phyloP scores from a whole-genome alignment of 1,140 invertebrate genomes.

The Drosophila aff. region DNA sequence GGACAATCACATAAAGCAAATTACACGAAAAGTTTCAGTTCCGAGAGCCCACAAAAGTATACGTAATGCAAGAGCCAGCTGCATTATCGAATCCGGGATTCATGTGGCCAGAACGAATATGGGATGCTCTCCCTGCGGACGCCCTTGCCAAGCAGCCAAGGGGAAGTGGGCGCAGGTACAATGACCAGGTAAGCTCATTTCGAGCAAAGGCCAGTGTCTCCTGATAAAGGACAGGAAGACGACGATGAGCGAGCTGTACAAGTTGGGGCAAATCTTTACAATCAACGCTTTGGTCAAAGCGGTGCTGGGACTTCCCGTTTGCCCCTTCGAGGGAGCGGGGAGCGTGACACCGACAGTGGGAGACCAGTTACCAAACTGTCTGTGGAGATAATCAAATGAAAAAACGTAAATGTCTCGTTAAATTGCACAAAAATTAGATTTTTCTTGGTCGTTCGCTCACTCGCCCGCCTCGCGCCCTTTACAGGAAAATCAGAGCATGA shows the following conservation, averaged over 20 bases:
- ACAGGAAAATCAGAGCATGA: constrained; percentile 79
- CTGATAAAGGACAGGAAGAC: constrained; percentile 2
- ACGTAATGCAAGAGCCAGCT: constrained; percentile 70
- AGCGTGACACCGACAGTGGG: constrained; percentile 5
- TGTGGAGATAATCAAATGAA: constrained; percentile 84
- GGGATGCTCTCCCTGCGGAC: background rate
- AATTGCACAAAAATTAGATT: constrained; percentile 84
- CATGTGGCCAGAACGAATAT: constrained; percentile 5
- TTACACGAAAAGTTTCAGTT: constrained; percentile 74
- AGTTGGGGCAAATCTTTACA: constrained; percentile 61
- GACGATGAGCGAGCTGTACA: constrained; percentile 14
- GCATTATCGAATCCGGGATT: constrained; percentile 22
- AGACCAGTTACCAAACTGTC: constrained; percentile 71
- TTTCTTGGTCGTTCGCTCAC: constrained; percentile 48
- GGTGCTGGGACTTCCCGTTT: background rate
- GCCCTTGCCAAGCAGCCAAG: background rate
- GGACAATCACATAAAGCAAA: constrained; percentile 82
- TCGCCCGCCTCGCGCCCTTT: constrained; percentile 8
- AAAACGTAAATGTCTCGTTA: constrained; percentile 85
- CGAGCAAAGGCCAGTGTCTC: constrained; percentile 27
- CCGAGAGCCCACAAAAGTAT: constrained; percentile 72
- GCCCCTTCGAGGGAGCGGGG: background rate
- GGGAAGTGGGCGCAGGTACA: constrained; percentile 22
- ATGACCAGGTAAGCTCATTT: constrained; percentile 70
- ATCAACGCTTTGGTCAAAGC: constrained; percentile 60